Evolutionary conservation across 2,113 vertebrate genomes (phyloP), one percentile per base, ranked within the genome.

Genomic region (Pelmatolapia mariae): DNA sequence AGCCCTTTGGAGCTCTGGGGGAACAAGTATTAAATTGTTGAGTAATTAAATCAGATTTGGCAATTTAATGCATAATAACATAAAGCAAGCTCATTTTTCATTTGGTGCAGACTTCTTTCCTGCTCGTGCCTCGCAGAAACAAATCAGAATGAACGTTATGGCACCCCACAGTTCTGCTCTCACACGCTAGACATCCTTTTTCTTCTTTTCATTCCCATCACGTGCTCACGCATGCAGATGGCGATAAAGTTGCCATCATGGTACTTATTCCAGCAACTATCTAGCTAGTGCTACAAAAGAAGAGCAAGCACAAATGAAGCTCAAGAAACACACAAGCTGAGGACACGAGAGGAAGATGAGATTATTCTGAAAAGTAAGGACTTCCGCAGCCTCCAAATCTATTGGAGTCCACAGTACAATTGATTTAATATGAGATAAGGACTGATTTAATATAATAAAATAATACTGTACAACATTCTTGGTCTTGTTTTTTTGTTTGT

Each of bases 31-130:
- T 52, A 78, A 52, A 78, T 52, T 50, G 29, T 33, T n/a, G 26
- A 52, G 50, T 78, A 52, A 78, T 78, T 52, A 78, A n/a, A 78
- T 52, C 45, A 47, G 26, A 78, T 78, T 66, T 31, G 73, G 26
- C 45, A 78, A 78, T 78, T 78, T 52, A 78, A 78, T 78, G 29
- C 26, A 6, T 52, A 78, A 78, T 78, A 78, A 52, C 73, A 52
- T 52, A 78, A 52, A 52, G 73, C 7, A 50, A n/a, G 73, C 11
- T 6, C 2, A 78, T 78, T 78, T 78, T 78, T 78, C 3, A 19
- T n/a, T 78, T 50, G 71, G 3, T 50, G 71, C 43, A 76, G 71
- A 18, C 43, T 29, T 50, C 43, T 78, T 78, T 78, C 26, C 3
- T 52, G 10, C 73, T 52, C 2, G 5, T 52, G 45, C 73, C 26